Evolutionary conservation across 2,113 vertebrate species (phyloP).

Genomic region (Microcebus griseorufus): DNA sequence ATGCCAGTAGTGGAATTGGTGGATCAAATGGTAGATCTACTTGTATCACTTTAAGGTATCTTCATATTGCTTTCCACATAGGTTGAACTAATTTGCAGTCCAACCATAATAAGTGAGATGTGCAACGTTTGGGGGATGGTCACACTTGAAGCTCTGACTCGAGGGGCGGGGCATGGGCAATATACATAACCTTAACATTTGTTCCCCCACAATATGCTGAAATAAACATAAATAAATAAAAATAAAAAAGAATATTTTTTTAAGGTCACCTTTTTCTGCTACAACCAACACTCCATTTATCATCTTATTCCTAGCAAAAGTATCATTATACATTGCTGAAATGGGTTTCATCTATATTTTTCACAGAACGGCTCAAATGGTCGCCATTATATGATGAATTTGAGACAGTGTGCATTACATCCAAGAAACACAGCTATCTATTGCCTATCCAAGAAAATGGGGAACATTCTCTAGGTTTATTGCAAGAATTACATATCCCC

Average conservation of each 20-base stretch:
- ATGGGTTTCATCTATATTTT: neutral
- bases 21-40: no score
- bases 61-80: no score
- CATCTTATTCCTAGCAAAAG: neutral
- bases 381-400: neutral
- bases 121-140: no score
- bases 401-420: neutral
- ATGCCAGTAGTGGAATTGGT: no score
- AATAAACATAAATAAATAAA: no score
- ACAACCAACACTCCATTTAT: neutral
- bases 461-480: neutral
- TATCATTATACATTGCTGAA: neutral
- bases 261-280: neutral
- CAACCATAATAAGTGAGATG: no score
- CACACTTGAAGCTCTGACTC: no score
- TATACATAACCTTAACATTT: no score
- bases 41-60: no score
- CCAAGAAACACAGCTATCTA: neutral
- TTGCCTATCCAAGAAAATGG: neutral
- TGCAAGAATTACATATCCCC: neutral
- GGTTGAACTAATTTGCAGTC: no score
- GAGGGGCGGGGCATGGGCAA: no score
- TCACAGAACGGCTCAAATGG: neutral
- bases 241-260: neutral
- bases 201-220: no score